Conservation (phyloP, 2,888 invertebrate genomes). For the Chelonus formosanus region DNA sequence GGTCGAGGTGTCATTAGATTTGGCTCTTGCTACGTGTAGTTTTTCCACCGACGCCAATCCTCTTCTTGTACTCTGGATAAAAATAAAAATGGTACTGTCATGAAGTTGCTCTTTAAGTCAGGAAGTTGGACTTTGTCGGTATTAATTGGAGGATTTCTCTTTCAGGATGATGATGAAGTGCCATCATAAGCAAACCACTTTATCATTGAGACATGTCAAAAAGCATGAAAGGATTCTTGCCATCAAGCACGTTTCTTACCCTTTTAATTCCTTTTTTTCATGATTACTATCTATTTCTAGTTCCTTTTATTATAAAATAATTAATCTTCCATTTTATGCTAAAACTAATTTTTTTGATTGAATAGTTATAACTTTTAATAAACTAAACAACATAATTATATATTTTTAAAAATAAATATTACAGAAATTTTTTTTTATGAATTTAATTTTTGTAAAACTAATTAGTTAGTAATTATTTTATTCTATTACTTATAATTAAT, state of each 20-base stretch:
- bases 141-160: conserved; percentile 18
- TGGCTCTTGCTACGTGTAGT: conserved; percentile 56
- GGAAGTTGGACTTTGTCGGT: conserved; percentile 12
- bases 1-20: conserved; percentile 65
- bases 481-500: no score
- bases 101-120: not conserved
- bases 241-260: not conserved
- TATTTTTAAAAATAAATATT: no score
- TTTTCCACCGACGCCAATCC: conserved; percentile 50
- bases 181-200: not conserved
- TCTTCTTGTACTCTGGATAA: conserved; percentile 25
- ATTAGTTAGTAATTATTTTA: no score
- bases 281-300: not conserved
- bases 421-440: no score
- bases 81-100: not conserved
- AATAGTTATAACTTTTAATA: no score
- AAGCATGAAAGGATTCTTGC: not conserved
- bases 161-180: conserved; percentile 11
- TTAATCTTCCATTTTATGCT: no score
- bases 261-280: not conserved
- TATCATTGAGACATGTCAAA: not conserved
- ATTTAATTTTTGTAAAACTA: no score
- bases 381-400: no score
- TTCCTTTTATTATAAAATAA: no score
- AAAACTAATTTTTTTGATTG: no score